Conservation (phyloP, 2,113 vertebrate genomes). For the Lipotes vexillifer region DNA sequence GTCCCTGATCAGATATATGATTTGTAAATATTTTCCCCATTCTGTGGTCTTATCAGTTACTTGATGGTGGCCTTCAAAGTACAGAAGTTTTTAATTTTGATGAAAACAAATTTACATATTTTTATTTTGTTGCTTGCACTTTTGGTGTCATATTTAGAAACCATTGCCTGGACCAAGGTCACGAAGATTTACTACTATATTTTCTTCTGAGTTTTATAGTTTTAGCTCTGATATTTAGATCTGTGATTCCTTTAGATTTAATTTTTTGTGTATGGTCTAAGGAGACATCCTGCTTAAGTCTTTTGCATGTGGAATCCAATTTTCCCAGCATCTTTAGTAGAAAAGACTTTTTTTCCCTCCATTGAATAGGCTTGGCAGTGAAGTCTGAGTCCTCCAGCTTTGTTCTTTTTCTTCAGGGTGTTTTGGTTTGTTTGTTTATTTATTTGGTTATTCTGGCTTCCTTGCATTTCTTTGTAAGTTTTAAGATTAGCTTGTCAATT, state of each 20-base stretch:
- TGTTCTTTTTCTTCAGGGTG: not conserved
- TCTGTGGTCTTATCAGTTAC: not conserved
- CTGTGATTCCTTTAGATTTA: not conserved
- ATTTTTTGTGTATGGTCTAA: not conserved
- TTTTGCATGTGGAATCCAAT: not conserved
- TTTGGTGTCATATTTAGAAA: not conserved
- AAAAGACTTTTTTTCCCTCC: not conserved
- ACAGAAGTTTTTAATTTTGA: conserved; percentile 20
- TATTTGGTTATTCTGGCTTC: not conserved
- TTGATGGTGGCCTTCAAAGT: not conserved
- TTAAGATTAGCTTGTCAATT: not conserved
- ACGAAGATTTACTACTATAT: not conserved
- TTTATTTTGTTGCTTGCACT: not conserved
- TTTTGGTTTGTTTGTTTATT: not conserved
- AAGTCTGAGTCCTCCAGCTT: not conserved
- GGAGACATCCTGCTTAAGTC: not conserved
- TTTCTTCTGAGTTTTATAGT: not conserved
- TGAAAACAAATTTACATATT: not conserved
- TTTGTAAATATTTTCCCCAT: not conserved
- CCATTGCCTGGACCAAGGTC: not conserved
- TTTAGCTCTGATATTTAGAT: not conserved
- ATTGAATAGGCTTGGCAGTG: not conserved
- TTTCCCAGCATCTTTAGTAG: not conserved
- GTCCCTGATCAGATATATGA: not conserved
- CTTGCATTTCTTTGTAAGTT: not conserved